Percentiles rank a stretch among this genome's conserved stretches.
Conservation (phyloP, 2,888 invertebrate genomes). For the Drosophila meridionalis region DNA sequence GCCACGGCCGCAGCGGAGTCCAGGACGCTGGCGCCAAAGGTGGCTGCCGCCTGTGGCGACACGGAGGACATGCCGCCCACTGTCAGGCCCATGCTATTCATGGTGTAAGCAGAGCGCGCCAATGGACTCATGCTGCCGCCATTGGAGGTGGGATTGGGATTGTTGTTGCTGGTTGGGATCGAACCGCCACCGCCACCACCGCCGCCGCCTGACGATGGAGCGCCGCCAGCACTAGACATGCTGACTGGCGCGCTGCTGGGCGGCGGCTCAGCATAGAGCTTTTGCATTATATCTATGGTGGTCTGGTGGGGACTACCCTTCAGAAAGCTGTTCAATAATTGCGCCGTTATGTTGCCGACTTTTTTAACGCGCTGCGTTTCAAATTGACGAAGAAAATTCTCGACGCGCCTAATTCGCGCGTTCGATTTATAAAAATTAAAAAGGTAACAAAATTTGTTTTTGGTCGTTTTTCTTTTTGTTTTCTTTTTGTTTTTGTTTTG, state of each 20-base stretch:
- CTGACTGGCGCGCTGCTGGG: constrained; percentile 83
- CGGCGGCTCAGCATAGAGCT: constrained; percentile 84
- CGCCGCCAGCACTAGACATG: constrained; percentile 86
- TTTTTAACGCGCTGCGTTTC: constrained; percentile 63
- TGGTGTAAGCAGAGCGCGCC: constrained; percentile 90
- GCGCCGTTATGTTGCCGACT: constrained; percentile 84
- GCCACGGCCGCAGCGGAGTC: constrained; percentile 86
- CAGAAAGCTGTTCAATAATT: constrained; percentile 83
- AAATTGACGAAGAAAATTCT: constrained; percentile 27
- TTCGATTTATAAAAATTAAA: constrained; percentile 41
- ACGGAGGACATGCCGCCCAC: constrained; percentile 88
- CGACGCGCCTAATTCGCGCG: constrained; percentile 57
- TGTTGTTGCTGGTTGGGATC: constrained; percentile 73
- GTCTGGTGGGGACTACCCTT: constrained; percentile 84
- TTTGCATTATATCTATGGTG: constrained; percentile 85
- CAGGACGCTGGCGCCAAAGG: constrained; percentile 87
- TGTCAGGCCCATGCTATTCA: constrained; percentile 92
- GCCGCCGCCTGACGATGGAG: constrained; percentile 59
- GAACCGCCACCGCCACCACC: constrained; percentile 52
- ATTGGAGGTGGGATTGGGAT: constrained; percentile 73
- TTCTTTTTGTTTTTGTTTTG: not conserved
- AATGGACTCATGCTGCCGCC: constrained; percentile 90
- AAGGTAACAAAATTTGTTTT: constrained; percentile 36
- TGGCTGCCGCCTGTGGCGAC: constrained; percentile 87
- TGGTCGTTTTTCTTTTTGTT: not conserved